Percentiles rank a stretch among this genome's conserved stretches.
Evolutionary conservation across 2,888 invertebrate species (phyloP).

Genomic region (Temnothorax ravouxi): DNA sequence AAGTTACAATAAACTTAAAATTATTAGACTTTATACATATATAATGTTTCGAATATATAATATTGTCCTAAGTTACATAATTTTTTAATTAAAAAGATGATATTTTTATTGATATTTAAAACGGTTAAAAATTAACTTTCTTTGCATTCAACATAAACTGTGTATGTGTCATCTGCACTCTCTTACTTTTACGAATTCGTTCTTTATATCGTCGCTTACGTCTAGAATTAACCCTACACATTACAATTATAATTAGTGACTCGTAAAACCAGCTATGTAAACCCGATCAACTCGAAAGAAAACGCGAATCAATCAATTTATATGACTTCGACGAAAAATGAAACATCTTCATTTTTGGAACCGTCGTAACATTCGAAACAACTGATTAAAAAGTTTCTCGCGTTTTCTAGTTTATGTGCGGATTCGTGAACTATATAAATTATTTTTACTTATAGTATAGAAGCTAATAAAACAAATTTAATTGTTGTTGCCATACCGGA

Average conservation of each 20-base stretch:
- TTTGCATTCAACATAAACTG: not conserved
- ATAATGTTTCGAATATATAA: not conserved
- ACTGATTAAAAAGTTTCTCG: not conserved
- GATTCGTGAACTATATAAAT: not conserved
- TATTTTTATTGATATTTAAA: slow-evolving; percentile 27
- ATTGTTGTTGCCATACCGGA: not conserved
- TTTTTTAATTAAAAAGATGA: not conserved
- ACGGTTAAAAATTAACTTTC: not conserved
- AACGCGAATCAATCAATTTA: not conserved
- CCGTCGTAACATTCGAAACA: not conserved
- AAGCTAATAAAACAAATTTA: slow-evolving; percentile 1
- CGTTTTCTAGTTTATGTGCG: not conserved
- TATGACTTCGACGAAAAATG: not conserved
- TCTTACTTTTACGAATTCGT: not conserved
- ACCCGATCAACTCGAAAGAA: slow-evolving; percentile 1
- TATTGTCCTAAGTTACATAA: not conserved
- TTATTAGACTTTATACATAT: not conserved
- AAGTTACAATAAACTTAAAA: not conserved
- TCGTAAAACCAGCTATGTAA: slow-evolving; percentile 8
- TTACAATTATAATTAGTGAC: slow-evolving; percentile 36
- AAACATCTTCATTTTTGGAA: not conserved
- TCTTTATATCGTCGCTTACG: not conserved
- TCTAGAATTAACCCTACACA: slow-evolving; percentile 22
- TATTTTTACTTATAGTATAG: slow-evolving; percentile 30
- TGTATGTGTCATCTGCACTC: not conserved